Base-by-base conservation (phyloP, 2,888 invertebrate species). In the Seira musarum region DNA sequence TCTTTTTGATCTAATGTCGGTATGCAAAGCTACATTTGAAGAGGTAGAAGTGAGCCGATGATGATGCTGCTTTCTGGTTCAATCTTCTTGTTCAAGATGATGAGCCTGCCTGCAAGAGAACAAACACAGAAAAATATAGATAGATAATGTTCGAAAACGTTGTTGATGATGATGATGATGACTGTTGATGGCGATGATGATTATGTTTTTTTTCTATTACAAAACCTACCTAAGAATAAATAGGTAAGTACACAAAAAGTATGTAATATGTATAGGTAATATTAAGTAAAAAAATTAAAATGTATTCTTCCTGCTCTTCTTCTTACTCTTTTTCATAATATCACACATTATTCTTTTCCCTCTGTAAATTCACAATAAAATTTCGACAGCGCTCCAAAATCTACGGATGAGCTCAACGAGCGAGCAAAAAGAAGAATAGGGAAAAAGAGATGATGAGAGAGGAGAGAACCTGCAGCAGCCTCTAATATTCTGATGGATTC, bases 401-500 rank as follows among this genome's bases (percentile, higher is more conserved):
- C 53, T 53, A 8, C 40, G 13, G 40, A 40, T 40, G 40, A 40
- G 40, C 53, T 53, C 15, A 53, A 17, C 53, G 53, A 53, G 53
- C 53, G 30, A 30, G 30, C 13, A 53, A 25, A 61, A 30, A 40
- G 40, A 68, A 22, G 61, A 30, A 71, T 46, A 57, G 24, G 71
- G 63, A 71, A 61, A 61, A 61, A 63, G 49, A 19, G 25, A 53
- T 30, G 30, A 61, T 25, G 40, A 60, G 65, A 67, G 66, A 46
- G 57, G 66, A 24, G 73, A 73, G 73, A 73, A 77, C 77, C 77
- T 77, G 77, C 77, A 77, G 70, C 64, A 70, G 77, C 64, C 69
- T 76, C 53, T 69, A 35, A 49, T 70, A 69, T 75, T 77, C 67
- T 75, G 60, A 68, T 68, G 30, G 30, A 30, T 53, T 53, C 6